Conservation (phyloP, 2,888 invertebrate genomes). For the Hetaerina titia region DNA sequence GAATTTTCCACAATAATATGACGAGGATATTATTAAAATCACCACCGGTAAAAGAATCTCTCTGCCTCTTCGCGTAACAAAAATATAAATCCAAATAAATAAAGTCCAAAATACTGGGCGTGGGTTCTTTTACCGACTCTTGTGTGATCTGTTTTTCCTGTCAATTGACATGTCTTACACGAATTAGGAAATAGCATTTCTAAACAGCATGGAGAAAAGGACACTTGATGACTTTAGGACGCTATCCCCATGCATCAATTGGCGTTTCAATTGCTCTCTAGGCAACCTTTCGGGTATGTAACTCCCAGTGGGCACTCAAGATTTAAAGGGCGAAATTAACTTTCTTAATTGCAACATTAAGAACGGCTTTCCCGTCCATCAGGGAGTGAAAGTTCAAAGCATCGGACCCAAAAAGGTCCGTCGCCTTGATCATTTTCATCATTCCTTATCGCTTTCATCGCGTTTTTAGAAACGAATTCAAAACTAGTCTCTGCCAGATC, state of each 20-base stretch:
- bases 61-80: too few relatives aligned
- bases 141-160: background rate
- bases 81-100: too few relatives aligned
- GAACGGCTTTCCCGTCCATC: background rate
- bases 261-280: background rate
- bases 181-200: background rate
- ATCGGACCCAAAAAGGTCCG: background rate
- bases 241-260: background rate
- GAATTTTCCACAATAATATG: too few relatives aligned
- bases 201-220: background rate
- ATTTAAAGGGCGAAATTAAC: background rate
- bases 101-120: too few relatives aligned
- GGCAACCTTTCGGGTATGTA: background rate
- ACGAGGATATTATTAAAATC: too few relatives aligned
- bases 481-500: constrained; percentile 15
- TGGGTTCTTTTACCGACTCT: too few relatives aligned
- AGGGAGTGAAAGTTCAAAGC: background rate
- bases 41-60: too few relatives aligned
- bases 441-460: constrained; percentile 4
- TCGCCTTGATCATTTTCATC: background rate
- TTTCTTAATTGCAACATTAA: background rate
- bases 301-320: background rate
- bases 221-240: background rate
- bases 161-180: background rate
- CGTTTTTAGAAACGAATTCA: background rate